Conservation (phyloP, 1,140 invertebrate genomes). For the Drosophila willistoni region DNA sequence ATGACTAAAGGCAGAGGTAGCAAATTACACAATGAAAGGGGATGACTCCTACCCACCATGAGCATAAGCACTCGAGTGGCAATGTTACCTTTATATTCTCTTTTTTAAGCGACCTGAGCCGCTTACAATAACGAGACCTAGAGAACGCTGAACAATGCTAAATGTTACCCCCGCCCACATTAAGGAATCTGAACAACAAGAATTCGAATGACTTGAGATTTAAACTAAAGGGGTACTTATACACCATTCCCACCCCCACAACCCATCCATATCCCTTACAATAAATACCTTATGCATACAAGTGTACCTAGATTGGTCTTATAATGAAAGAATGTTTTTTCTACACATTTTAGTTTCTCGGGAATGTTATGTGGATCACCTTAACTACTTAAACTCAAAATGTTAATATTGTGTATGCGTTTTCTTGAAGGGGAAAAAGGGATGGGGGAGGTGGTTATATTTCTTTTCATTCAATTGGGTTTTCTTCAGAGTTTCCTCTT, state of each 20-base stretch:
- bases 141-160: neutral
- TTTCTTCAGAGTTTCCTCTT: neutral
- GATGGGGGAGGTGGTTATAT: too few species aligned
- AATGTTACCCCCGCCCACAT: neutral
- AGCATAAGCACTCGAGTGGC: slow-evolving; percentile 17
- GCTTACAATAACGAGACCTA: slow-evolving; percentile 9
- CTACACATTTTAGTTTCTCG: too few species aligned
- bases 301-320: too few species aligned
- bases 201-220: neutral
- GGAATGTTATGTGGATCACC: too few species aligned
- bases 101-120: slow-evolving; percentile 5
- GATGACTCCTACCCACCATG: neutral
- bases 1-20: neutral
- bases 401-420: neutral
- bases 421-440: too few species aligned
- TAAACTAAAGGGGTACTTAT: too few species aligned
- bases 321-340: too few species aligned
- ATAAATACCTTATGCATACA: too few species aligned
- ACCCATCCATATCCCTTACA: too few species aligned
- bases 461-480: too few species aligned
- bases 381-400: too few species aligned
- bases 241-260: too few species aligned
- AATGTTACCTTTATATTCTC: slow-evolving; percentile 10
- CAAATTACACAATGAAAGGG: slow-evolving; percentile 1
- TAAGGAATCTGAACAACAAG: neutral